Percentiles rank a stretch among this genome's conserved stretches.
Conservation (phyloP, 2,113 vertebrate species). For the Anguilla japonica region DNA sequence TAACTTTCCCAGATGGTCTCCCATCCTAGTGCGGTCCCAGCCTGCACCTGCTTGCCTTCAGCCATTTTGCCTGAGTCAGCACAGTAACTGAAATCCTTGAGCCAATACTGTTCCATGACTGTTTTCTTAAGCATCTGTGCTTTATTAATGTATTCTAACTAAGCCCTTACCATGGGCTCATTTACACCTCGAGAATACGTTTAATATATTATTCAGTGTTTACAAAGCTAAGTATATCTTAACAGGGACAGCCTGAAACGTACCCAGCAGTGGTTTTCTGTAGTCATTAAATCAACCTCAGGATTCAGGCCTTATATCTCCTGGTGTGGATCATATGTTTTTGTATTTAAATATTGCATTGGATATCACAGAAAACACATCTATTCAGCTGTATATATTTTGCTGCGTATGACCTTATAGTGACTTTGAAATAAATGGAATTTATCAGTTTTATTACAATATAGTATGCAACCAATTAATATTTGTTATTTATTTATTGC, state of each 20-base stretch:
- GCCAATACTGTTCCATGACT: neutral
- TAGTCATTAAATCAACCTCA: slow-evolving; percentile 14
- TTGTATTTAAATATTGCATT: neutral
- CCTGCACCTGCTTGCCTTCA: neutral
- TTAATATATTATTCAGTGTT: slow-evolving; percentile 34
- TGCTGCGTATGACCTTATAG: neutral
- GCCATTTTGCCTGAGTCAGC: neutral
- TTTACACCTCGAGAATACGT: slow-evolving; percentile 14
- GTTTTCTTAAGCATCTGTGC: neutral
- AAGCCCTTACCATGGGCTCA: neutral
- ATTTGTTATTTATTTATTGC: neutral
- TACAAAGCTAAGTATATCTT: slow-evolving; percentile 20
- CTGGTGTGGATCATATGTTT: neutral
- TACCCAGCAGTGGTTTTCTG: neutral
- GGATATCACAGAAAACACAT: neutral
- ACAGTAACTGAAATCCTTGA: neutral
- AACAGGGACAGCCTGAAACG: neutral
- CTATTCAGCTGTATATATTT: neutral
- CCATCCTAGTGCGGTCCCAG: too few species aligned
- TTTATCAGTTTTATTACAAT: too few species aligned
- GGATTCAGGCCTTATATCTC: neutral
- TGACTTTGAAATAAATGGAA: too few species aligned
- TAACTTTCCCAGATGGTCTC: too few species aligned
- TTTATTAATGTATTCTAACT: neutral
- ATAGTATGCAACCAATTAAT: too few species aligned